Evolutionary conservation across 1,140 invertebrate genomes (phyloP), one percentile per base, ranked within the genome.

Genomic region (Drosophila truncata): DNA sequence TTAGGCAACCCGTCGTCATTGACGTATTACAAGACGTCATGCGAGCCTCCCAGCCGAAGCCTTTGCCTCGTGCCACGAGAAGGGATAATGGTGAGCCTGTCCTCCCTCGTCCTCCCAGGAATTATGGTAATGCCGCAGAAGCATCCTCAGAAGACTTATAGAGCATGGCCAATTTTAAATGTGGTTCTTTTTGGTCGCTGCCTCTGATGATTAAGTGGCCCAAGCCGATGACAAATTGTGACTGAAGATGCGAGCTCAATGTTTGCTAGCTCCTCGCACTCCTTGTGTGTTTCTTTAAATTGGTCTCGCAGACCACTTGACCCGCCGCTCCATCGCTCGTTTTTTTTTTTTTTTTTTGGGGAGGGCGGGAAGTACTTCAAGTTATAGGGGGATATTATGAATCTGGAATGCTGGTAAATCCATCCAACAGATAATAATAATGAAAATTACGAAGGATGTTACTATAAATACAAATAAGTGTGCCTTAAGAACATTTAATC

Each of bases 1-100:
- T 85, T 90, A 80, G 85, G 80, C 85, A 90, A 90, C 85, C 85
- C 85, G 85, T 77, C 85, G 85, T 85, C 67, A 90, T 90, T 90
- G 85, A 90, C 85, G 85, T 90, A 90, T 90, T 85, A 85, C 81
- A 81, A 58, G 85, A 90, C 78, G 75, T 84, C 85, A 90, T 90
- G 85, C 85, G 60, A 90, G 78, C 81, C 65, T 66, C 20, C 42
- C 69, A 42, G 25, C 18, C 69, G 14, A 47, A 60, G 52, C 27
- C 27, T 42, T 58, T 72, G 65, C 46, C 75, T 69, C 65, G 75
- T 80, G 84, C 72, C 71, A 66, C 64, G 55, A 42, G 44, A 73
- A 87, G 66, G 77, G 80, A 83, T 80, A 88, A 80, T 74, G 62
- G 65, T 62, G 33, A 61, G 64, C 49, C 67, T 33, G 39, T 27